Evolutionary conservation across 2,888 invertebrate species (phyloP).

Genomic region (Alentia gelatinosa): DNA sequence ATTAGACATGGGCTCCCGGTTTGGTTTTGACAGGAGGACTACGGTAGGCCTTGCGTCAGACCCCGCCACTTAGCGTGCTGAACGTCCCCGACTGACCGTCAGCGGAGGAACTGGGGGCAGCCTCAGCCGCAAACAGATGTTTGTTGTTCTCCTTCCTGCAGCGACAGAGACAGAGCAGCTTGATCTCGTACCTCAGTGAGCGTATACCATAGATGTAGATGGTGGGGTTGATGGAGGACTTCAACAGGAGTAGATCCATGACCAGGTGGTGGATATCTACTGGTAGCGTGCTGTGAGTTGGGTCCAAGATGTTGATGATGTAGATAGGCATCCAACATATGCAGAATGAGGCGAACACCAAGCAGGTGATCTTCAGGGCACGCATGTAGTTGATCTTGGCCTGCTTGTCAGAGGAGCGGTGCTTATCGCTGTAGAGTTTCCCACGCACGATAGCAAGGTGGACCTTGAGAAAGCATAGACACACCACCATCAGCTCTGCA

Average conservation of each 20-base stretch:
- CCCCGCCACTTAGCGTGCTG: neutral
- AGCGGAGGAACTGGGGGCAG: neutral
- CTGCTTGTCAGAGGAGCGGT: constrained; percentile 37
- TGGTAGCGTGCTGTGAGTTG: constrained; percentile 54
- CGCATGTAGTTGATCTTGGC: constrained; percentile 52
- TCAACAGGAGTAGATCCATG: constrained; percentile 64
- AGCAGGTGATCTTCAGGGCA: constrained; percentile 53
- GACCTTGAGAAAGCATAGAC: constrained; percentile 57
- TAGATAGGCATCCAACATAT: constrained; percentile 64
- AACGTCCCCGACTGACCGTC: neutral
- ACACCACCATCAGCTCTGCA: constrained; percentile 55
- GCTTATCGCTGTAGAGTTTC: constrained; percentile 24
- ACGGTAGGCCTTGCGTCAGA: constrained; percentile 13
- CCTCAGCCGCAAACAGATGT: neutral
- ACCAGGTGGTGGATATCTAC: constrained; percentile 56
- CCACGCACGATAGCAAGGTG: constrained; percentile 62
- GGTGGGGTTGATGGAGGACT: constrained; percentile 63
- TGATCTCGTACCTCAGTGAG: constrained; percentile 61
- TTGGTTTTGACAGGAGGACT: constrained; percentile 17
- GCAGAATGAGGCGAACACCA: constrained; percentile 57
- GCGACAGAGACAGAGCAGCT: constrained; percentile 59
- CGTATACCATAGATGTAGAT: constrained; percentile 63
- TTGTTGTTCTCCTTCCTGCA: constrained; percentile 47
- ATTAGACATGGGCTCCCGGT: neutral
- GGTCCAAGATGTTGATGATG: constrained; percentile 61